Evolutionary conservation across 2,888 invertebrate species (phyloP), one percentile per base, ranked within the genome.

Genomic region (Tortricodes alternella): DNA sequence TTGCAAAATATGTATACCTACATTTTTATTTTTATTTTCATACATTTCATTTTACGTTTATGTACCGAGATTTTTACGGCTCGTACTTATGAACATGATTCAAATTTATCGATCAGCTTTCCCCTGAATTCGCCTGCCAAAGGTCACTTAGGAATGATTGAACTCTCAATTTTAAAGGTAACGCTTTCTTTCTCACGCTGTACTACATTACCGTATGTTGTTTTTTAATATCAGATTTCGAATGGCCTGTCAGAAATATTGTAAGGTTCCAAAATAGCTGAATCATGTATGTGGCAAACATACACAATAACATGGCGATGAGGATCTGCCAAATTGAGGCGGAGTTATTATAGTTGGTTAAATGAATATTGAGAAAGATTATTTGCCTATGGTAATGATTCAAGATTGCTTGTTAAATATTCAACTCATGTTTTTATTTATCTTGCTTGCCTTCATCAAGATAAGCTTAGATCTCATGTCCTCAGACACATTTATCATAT

Each of bases 151-250:
- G 18, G 37, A 43, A 43, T 49, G 49, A 56, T 56, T 43, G 55
- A 56, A 37, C 43, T 27, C 29, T 44, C 37, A 21, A 56, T 43
- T 43, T 52, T 49, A 44, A 56, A 49, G 55, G 55, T 48, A 55
- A 55, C 55, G 37, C 55, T 44, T 56, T 56, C 27, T 15, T 49
- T 56, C 49, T 39, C 55, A 56, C 55, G 37, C 18, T 27, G 24
- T 35, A 35, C 27, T 43, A 24, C 38, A 19, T 41, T 41, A 5
- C 13, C 7, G 29, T 29, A 29, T 15, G n/a, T 8, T 7, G 27
- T 9, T 11, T 34, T 9, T 43, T 16, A 11, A n/a, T 37, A 43
- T 51, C 23, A 27, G 15, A 44, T 27, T 44, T 44, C 35, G 35
- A 44, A 35, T 52, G 1, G 13, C 7, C 44, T 52, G 29, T 44